phyloP scores from a whole-genome alignment of 2,797 vertebrate genomes.

The Numenius phaeopus region DNA sequence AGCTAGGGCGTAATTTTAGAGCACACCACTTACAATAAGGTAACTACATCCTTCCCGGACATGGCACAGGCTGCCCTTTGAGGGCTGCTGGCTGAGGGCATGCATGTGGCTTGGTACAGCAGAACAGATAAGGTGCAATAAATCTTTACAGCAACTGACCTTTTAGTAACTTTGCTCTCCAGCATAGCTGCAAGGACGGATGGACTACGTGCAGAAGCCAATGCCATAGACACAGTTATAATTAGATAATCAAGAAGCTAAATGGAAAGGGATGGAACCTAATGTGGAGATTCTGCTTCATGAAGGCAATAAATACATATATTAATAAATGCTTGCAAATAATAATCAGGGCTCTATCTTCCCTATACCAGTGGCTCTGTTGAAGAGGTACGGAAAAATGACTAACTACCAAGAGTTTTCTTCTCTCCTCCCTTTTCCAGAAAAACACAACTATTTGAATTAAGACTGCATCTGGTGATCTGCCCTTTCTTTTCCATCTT shows the following conservation, averaged over 20 bases:
- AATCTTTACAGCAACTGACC: background rate
- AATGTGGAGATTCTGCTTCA: background rate
- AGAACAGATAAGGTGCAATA: background rate
- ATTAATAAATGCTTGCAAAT: background rate
- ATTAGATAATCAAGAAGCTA: background rate
- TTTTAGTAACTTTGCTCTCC: background rate
- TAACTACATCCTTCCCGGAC: background rate
- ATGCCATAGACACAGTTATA: background rate
- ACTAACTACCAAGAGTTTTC: background rate
- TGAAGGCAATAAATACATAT: background rate
- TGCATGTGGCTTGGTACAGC: background rate
- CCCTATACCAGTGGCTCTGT: background rate
- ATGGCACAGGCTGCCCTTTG: background rate
- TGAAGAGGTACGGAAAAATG: background rate
- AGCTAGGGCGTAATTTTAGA: slow-evolving; percentile 36
- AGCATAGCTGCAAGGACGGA: background rate
- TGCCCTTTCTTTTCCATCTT: background rate
- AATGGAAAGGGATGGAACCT: background rate
- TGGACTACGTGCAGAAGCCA: background rate
- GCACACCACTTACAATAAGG: background rate
- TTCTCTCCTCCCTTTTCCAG: background rate
- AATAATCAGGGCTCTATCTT: background rate
- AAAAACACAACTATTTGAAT: background rate
- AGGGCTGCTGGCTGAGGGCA: background rate
- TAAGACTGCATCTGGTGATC: background rate